A percentile compares a stretch with the other conserved stretches of the same genome.
These are phyloP conservation scores for Drosophila lacicola DNA, from an alignment of 2,888 invertebrate species.

Conservation along the genomic window DNA sequence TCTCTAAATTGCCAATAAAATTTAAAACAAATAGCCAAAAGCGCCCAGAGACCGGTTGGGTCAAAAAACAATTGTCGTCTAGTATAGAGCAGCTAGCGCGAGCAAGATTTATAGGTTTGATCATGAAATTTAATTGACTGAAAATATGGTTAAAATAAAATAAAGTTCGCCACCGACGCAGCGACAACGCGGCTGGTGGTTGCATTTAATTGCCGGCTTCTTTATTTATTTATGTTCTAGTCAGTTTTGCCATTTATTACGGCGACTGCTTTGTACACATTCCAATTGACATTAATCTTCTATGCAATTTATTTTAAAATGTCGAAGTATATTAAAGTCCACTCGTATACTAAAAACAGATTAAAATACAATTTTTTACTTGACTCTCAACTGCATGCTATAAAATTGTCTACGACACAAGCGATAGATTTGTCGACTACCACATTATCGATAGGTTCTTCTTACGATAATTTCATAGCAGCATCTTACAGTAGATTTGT, in stretches of 20 bases:
- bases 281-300: slow-evolving; percentile 24
- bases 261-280: not conserved
- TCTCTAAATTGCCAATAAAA: slow-evolving; percentile 80
- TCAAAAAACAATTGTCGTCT: slow-evolving; percentile 63
- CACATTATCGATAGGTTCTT: no score
- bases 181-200: slow-evolving; percentile 16
- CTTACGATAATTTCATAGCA: no score
- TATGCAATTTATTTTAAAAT: slow-evolving; percentile 8
- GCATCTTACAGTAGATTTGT: no score
- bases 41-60: slow-evolving; percentile 26
- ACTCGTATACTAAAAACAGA: not conserved
- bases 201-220: slow-evolving; percentile 50
- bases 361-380: not conserved
- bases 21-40: slow-evolving; percentile 76
- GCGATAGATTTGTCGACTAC: no score
- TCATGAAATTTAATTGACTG: slow-evolving; percentile 84
- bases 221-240: slow-evolving; percentile 46
- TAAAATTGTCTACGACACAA: no score
- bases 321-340: slow-evolving; percentile 5
- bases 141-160: slow-evolving; percentile 77
- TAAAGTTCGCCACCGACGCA: slow-evolving; percentile 18
- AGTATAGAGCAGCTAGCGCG: slow-evolving; percentile 18
- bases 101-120: slow-evolving; percentile 80
- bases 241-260: slow-evolving; percentile 38
- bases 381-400: no score